Evolutionary conservation across 2,113 vertebrate genomes (phyloP).

Genomic region (Dendropsophus ebraccatus): DNA sequence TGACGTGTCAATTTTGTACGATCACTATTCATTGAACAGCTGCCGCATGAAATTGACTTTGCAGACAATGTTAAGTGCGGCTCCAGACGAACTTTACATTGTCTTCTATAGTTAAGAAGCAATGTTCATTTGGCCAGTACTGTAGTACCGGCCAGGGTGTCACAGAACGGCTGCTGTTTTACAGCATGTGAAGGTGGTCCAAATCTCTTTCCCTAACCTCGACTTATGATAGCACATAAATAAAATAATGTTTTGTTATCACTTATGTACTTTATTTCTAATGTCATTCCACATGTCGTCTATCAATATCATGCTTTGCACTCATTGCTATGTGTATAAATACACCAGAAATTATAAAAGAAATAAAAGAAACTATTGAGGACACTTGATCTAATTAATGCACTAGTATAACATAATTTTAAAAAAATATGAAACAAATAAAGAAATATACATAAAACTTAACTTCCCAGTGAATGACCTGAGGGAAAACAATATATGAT

Average conservation of each 20-base stretch:
- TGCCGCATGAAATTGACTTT: no score
- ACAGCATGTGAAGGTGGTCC: no score
- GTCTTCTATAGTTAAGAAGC: no score
- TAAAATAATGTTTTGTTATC: background rate
- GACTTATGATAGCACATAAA: no score
- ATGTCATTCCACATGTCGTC: background rate
- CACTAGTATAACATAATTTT: background rate
- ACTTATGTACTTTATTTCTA: background rate
- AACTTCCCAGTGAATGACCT: background rate
- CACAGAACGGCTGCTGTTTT: no score
- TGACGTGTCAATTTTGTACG: no score
- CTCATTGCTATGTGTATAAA: slow-evolving; percentile 34
- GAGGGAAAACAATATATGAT: background rate
- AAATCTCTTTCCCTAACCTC: no score
- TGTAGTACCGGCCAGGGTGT: no score
- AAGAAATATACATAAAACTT: background rate
- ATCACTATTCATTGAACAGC: no score
- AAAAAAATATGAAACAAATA: background rate
- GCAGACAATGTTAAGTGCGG: no score
- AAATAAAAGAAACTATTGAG: background rate
- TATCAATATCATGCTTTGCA: background rate
- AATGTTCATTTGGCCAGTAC: no score
- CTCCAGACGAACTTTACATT: no score
- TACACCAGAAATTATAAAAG: background rate
- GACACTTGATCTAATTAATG: background rate